phyloP scores from a whole-genome alignment of 1,140 invertebrate species.

The Anagrus nilaparvatae region DNA sequence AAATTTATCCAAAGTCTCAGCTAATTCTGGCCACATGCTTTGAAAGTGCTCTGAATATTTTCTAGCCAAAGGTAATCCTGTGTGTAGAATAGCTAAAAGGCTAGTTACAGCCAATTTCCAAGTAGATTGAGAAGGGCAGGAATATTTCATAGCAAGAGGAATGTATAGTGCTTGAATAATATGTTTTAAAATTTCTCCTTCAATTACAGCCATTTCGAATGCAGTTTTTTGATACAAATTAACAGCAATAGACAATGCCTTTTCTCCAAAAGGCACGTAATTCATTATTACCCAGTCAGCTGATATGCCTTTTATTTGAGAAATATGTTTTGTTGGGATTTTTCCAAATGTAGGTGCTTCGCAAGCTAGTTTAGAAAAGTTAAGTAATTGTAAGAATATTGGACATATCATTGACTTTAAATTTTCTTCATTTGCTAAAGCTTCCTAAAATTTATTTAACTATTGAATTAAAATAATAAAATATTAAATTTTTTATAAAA shows the following conservation, averaged over 20 bases:
- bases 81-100: constrained; percentile 68
- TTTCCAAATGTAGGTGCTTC: constrained; percentile 56
- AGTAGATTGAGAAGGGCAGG: constrained; percentile 68
- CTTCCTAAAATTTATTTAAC: constrained; percentile 46
- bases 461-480: not conserved
- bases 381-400: constrained; percentile 70
- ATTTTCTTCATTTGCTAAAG: constrained; percentile 52
- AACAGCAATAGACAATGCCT: constrained; percentile 70
- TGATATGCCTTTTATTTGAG: constrained; percentile 40
- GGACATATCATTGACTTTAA: constrained; percentile 63
- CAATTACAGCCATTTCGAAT: constrained; percentile 59
- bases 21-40: constrained; percentile 76
- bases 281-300: constrained; percentile 75
- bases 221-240: constrained; percentile 76
- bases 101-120: constrained; percentile 80
- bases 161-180: constrained; percentile 66
- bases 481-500: not conserved
- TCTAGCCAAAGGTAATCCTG: constrained; percentile 78
- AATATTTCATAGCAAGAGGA: constrained; percentile 74
- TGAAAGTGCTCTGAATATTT: constrained; percentile 60
- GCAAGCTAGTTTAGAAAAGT: constrained; percentile 63
- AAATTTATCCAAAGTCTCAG: constrained; percentile 79
- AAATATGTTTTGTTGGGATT: constrained; percentile 43
- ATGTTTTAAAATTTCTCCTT: constrained; percentile 63
- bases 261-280: constrained; percentile 81